phyloP scores from a whole-genome alignment of 1,140 invertebrate species.

The Orchestia grillus region DNA sequence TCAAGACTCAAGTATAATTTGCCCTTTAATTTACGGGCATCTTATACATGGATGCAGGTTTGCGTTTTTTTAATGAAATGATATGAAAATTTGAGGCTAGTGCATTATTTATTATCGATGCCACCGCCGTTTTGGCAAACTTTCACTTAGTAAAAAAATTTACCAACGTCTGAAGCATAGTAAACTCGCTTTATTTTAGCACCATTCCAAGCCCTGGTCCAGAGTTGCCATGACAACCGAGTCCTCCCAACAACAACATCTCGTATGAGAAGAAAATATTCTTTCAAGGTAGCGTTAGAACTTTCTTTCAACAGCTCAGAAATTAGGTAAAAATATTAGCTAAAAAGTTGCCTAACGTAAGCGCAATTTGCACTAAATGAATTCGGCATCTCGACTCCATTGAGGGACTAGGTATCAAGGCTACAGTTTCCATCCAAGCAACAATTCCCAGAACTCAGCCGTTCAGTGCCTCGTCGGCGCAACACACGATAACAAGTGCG shows the following conservation, averaged over 20 bases:
- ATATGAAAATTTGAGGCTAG: no score
- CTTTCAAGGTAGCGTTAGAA: neutral
- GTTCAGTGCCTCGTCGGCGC: neutral
- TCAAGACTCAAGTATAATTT: no score
- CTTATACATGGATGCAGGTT: no score
- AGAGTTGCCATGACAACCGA: neutral
- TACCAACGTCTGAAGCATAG: no score
- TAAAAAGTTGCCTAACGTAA: neutral
- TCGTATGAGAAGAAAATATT: neutral
- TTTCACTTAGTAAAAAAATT: no score
- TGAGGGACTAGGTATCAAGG: neutral
- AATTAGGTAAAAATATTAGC: neutral
- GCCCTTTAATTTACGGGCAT: no score
- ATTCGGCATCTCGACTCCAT: neutral
- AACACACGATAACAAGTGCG: neutral
- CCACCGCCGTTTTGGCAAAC: no score
- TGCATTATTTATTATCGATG: no score
- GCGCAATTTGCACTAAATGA: neutral
- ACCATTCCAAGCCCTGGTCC: neutral
- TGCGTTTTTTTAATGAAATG: no score
- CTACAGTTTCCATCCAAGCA: neutral
- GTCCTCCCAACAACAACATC: neutral
- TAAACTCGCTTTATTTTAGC: no score
- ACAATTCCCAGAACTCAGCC: neutral
- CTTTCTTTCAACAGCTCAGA: neutral